Evolutionary conservation across 2,113 vertebrate species (phyloP).

Genomic region (Struthidea cinerea): DNA sequence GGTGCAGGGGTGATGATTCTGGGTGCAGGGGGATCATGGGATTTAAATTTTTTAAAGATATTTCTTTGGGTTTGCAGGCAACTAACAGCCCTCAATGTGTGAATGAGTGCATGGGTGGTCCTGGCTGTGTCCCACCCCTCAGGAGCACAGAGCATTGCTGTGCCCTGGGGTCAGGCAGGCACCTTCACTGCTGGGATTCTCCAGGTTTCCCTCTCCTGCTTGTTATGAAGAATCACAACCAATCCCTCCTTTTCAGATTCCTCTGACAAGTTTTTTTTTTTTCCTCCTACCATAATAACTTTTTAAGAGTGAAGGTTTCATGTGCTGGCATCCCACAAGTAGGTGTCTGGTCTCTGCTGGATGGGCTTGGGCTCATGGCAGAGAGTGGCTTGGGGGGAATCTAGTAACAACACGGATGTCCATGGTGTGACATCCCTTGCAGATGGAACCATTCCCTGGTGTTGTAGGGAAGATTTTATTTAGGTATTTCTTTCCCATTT

Average conservation of each 20-base stretch:
- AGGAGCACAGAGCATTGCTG: background rate
- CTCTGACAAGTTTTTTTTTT: background rate
- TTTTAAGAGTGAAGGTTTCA: background rate
- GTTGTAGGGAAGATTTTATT: background rate
- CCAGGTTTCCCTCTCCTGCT: background rate
- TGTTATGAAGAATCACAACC: background rate
- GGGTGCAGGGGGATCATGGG: background rate
- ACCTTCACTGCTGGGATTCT: background rate
- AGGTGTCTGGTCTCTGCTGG: background rate
- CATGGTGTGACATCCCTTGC: background rate
- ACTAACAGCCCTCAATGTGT: background rate
- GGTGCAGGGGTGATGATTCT: background rate
- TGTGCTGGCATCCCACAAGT: fast-evolving
- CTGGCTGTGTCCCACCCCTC: background rate
- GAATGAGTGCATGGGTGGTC: background rate
- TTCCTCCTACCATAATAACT: background rate
- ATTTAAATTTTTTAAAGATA: background rate
- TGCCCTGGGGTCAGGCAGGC: background rate
- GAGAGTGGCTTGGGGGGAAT: background rate
- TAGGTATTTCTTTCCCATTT: background rate
- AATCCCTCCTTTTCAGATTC: background rate
- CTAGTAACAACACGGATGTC: background rate
- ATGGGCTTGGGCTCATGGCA: fast-evolving
- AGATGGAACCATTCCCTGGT: background rate
- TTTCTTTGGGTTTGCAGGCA: background rate